These are phyloP conservation scores for Poliocrania exsul DNA, from an alignment of 2,797 vertebrate species.

Conservation along the genomic window DNA sequence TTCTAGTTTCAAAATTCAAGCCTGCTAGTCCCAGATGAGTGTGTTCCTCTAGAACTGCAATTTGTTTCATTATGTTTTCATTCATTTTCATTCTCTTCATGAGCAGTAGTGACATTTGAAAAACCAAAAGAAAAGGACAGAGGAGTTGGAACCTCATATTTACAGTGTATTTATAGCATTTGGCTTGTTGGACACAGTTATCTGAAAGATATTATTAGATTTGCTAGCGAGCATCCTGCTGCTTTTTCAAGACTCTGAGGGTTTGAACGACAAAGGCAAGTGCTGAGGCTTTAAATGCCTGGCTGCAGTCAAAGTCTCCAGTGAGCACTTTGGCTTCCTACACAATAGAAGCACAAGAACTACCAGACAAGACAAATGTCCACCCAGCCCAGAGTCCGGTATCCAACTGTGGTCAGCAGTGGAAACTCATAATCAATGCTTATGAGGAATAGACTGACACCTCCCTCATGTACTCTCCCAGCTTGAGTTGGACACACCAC, in stretches of 20 bases:
- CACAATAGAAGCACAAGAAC: not conserved
- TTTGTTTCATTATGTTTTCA: slow-evolving; percentile 45
- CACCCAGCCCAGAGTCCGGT: not conserved
- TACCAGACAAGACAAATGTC: not conserved
- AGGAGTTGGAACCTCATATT: slow-evolving; percentile 9
- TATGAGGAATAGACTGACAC: not conserved
- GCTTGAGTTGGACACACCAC: not conserved
- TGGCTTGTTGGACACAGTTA: not conserved
- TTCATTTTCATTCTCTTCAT: slow-evolving; percentile 46
- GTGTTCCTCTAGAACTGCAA: not conserved
- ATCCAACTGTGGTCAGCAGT: not conserved
- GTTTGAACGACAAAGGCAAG: not conserved
- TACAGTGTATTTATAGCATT: slow-evolving; percentile 38
- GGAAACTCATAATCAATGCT: not conserved
- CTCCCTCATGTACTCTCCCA: not conserved
- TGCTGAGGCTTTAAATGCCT: not conserved
- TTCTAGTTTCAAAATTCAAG: slow-evolving; percentile 33
- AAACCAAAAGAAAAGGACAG: slow-evolving; percentile 29
- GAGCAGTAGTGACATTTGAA: slow-evolving; percentile 36
- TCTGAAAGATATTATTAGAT: slow-evolving; percentile 43
- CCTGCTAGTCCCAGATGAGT: not conserved
- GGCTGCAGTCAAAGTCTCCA: not conserved
- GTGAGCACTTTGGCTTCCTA: not conserved
- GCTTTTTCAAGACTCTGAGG: slow-evolving; percentile 36
- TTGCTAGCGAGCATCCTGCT: not conserved